phyloP scores from a whole-genome alignment of 2,797 vertebrate species.

The Enteromius trimaculatus region DNA sequence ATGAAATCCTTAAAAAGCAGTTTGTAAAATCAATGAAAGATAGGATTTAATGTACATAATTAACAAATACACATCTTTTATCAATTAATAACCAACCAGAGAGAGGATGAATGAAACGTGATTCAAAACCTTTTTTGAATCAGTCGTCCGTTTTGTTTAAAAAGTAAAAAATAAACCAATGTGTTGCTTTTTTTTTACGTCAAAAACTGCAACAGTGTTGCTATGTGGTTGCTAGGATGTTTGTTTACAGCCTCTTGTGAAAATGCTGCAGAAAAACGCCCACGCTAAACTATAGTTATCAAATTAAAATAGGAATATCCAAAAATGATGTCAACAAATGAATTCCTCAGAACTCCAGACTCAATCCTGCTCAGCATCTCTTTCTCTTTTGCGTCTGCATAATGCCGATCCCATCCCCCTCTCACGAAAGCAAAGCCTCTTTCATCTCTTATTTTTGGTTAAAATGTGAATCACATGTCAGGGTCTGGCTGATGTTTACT shows the following conservation, averaged over 20 bases:
- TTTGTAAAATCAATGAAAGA: background rate
- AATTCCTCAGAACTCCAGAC: background rate
- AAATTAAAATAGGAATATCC: background rate
- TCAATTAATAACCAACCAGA: background rate
- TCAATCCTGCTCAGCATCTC: background rate
- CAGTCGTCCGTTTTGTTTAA: background rate
- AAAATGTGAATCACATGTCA: constrained; percentile 9
- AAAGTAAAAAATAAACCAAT: too few species aligned
- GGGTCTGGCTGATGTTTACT: constrained; percentile 4
- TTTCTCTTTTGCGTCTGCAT: background rate
- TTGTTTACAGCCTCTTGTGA: background rate
- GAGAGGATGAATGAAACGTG: background rate
- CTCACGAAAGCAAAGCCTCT: constrained; percentile 27
- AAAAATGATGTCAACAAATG: background rate
- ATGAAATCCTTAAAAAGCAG: background rate
- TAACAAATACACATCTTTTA: background rate
- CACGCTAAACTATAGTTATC: background rate
- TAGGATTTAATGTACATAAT: background rate
- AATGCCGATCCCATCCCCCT: constrained; percentile 16
- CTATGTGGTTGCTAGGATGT: background rate
- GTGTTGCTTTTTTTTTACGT: too few species aligned
- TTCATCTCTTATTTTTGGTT: background rate
- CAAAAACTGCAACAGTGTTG: background rate
- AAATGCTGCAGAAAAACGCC: background rate
- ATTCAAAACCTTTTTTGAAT: background rate